Evolutionary conservation across 2,888 invertebrate species (phyloP).

Genomic region (Oxytorus armatus): DNA sequence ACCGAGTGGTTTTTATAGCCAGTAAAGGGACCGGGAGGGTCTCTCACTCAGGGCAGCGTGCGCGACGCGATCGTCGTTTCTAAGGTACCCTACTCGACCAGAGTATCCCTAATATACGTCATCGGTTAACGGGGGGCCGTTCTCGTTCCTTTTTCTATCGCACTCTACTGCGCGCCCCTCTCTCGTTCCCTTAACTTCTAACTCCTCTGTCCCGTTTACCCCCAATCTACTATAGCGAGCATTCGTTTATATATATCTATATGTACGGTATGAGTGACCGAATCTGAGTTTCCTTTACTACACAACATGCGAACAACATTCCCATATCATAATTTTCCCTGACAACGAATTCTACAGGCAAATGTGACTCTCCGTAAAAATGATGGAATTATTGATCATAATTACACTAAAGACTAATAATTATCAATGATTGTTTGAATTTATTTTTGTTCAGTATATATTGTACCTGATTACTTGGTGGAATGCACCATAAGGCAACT

Average conservation of each 20-base stretch:
- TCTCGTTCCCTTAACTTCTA: constrained; percentile 30
- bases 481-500: no score
- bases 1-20: constrained; percentile 84
- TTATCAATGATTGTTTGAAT: no score
- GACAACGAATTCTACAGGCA: no score
- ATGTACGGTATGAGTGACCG: background rate
- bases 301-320: constrained; percentile 21
- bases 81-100: constrained; percentile 82
- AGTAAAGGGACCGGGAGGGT: constrained; percentile 82
- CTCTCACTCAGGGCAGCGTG: constrained; percentile 40
- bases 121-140: constrained; percentile 81
- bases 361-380: no score
- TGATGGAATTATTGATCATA: no score
- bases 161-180: constrained; percentile 25
- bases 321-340: background rate
- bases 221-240: constrained; percentile 34
- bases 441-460: no score
- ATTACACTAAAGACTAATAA: no score
- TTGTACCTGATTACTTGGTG: no score
- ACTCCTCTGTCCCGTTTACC: constrained; percentile 27
- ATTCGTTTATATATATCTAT: constrained; percentile 20
- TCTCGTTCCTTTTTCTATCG: constrained; percentile 62
- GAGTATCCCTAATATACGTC: constrained; percentile 85
- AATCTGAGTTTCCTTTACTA: constrained; percentile 21
- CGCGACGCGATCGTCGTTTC: constrained; percentile 72